phyloP scores from a whole-genome alignment of 2,113 vertebrate species.

The Apeltes quadracus region DNA sequence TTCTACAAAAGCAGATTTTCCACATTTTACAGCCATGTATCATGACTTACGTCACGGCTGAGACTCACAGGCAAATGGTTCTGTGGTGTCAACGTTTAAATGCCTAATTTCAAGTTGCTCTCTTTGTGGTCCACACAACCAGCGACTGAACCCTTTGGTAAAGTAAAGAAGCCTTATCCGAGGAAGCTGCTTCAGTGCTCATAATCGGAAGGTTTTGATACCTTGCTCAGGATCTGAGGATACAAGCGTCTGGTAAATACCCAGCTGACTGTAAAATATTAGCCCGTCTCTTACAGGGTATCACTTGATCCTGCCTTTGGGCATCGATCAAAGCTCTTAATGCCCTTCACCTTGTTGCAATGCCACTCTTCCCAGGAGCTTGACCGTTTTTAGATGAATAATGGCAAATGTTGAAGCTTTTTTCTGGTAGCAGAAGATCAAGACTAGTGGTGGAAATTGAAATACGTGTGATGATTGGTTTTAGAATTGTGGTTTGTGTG shows the following conservation, averaged over 20 bases:
- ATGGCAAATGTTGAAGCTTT: no score
- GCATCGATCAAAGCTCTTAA: constrained; percentile 74
- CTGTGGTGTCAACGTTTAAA: constrained; percentile 46
- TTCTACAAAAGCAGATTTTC: constrained; percentile 65
- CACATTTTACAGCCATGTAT: constrained; percentile 57
- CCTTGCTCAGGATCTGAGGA: constrained; percentile 61
- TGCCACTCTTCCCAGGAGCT: constrained; percentile 69
- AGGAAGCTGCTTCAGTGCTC: constrained; percentile 47
- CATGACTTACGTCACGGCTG: constrained; percentile 56
- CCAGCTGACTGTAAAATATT: constrained; percentile 68
- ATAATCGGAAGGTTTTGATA: constrained; percentile 69
- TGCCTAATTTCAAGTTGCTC: constrained; percentile 14
- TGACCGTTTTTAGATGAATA: constrained; percentile 32
- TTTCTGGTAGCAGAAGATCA: no score
- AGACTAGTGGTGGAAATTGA: no score
- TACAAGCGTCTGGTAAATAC: constrained; percentile 70
- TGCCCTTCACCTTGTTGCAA: constrained; percentile 53
- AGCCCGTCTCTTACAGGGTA: constrained; percentile 60
- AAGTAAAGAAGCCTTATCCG: constrained; percentile 30
- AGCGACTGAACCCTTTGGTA: constrained; percentile 41
- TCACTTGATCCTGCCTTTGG: constrained; percentile 66
- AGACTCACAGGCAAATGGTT: constrained; percentile 21
- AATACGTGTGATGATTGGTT: no score
- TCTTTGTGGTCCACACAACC: constrained; percentile 36
- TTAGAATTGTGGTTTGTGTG: no score